Conservation (phyloP, 2,113 vertebrate species). For the Periophthalmus modestus region DNA sequence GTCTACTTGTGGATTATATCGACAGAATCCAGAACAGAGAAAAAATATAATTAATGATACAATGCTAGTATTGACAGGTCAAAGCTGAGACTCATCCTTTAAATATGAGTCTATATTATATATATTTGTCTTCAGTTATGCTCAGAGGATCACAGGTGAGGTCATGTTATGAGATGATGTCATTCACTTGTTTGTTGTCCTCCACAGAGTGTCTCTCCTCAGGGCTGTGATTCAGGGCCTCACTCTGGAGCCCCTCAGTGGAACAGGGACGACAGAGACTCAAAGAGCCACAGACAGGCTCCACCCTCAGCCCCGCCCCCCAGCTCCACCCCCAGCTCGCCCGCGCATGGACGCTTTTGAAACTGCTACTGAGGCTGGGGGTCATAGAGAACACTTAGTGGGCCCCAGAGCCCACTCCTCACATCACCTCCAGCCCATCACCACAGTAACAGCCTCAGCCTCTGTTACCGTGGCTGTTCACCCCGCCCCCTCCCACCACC, state of each 20-base stretch:
- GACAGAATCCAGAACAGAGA: too few species aligned
- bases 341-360: constrained; percentile 94
- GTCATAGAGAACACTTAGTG: constrained; percentile 77
- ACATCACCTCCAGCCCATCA: constrained; percentile 87
- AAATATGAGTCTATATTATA: too few species aligned
- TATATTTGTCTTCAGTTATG: too few species aligned
- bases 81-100: too few species aligned
- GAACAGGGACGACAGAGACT: constrained; percentile 75
- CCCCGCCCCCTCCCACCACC: constrained; percentile 74
- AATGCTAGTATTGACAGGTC: too few species aligned
- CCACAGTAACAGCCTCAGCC: constrained; percentile 96
- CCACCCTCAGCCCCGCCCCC: constrained; percentile 84
- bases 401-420: constrained; percentile 72
- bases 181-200: constrained; percentile 3
- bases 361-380: constrained; percentile 83
- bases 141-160: too few species aligned
- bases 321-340: constrained; percentile 79
- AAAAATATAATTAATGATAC: too few species aligned
- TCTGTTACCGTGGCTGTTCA: constrained; percentile 97
- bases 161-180: background rate
- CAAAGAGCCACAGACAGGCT: constrained; percentile 74
- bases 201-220: constrained; percentile 39
- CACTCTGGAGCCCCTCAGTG: constrained; percentile 70
- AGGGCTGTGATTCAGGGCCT: constrained; percentile 75
- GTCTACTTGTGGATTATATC: too few species aligned